These are phyloP conservation scores for Colaptes auratus DNA, from an alignment of 2,113 vertebrate genomes.

Conservation along the genomic window DNA sequence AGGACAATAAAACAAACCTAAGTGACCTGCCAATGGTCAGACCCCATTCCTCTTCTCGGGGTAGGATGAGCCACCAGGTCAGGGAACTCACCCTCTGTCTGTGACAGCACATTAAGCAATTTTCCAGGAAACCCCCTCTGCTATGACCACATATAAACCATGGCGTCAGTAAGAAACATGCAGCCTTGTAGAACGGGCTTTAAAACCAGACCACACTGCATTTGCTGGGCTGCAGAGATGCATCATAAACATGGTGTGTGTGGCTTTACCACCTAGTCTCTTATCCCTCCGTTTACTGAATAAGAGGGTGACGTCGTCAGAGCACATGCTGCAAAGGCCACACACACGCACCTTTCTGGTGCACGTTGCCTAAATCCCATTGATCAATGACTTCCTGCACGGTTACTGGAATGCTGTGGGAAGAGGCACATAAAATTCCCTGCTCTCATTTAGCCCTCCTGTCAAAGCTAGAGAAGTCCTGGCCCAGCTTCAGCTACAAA, in stretches of 20 bases:
- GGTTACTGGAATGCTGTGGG: constrained; percentile 70
- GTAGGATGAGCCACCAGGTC: constrained; percentile 16
- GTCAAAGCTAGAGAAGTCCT: constrained; percentile 65
- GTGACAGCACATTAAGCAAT: constrained; percentile 15
- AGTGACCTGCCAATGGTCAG: background rate
- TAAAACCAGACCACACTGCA: constrained; percentile 23
- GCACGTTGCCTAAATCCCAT: constrained; percentile 44
- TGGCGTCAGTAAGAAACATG: background rate
- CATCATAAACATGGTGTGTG: background rate
- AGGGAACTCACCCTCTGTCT: constrained; percentile 1
- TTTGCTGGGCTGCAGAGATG: fast-evolving
- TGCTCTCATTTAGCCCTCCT: constrained; percentile 63
- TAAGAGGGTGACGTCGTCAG: background rate
- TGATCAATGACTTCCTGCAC: constrained; percentile 72
- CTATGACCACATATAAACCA: constrained; percentile 45
- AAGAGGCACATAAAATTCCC: constrained; percentile 72
- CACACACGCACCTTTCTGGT: constrained; percentile 27
- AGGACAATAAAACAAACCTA: background rate
- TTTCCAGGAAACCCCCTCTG: constrained; percentile 41
- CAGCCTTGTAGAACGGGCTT: background rate
- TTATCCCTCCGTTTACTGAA: background rate
- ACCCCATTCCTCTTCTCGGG: background rate
- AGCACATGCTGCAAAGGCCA: constrained; percentile 1
- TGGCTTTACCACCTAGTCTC: constrained; percentile 44
- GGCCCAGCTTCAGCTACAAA: constrained; percentile 66